Evolutionary conservation across 2,113 vertebrate species (phyloP).

Genomic region (Urocitellus parryii): DNA sequence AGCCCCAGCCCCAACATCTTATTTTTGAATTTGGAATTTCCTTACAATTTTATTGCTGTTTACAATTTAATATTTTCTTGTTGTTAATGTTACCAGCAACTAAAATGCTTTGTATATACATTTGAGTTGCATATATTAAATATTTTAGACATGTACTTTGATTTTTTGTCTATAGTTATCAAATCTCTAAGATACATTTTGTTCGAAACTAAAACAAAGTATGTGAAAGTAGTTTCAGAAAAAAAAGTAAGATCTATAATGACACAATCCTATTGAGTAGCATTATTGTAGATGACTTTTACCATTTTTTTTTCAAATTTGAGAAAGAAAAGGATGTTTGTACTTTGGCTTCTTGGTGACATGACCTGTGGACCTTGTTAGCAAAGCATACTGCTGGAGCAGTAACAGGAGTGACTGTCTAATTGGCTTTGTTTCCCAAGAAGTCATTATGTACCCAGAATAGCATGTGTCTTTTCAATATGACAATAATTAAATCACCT

Average conservation of each 20-base stretch:
- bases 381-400: not conserved
- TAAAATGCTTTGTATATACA: not conserved
- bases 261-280: not conserved
- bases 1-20: not conserved
- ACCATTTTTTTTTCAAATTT: not conserved
- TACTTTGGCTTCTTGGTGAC: not conserved
- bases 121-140: not conserved
- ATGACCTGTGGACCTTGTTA: constrained; percentile 46
- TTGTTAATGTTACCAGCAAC: not conserved
- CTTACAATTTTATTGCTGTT: not conserved
- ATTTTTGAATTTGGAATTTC: constrained; percentile 4
- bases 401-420: constrained; percentile 35
- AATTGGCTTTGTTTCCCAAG: constrained; percentile 63
- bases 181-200: not conserved
- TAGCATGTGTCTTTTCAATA: constrained; percentile 63
- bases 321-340: not conserved
- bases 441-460: constrained; percentile 60
- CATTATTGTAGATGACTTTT: not conserved
- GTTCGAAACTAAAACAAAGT: not conserved
- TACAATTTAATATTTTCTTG: not conserved
- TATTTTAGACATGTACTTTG: not conserved
- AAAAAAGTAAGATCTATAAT: not conserved
- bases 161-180: not conserved
- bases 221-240: not conserved
- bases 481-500: constrained; percentile 74